Evolutionary conservation across 2,113 vertebrate species (phyloP).

Genomic region (Chelonoidis abingdonii): DNA sequence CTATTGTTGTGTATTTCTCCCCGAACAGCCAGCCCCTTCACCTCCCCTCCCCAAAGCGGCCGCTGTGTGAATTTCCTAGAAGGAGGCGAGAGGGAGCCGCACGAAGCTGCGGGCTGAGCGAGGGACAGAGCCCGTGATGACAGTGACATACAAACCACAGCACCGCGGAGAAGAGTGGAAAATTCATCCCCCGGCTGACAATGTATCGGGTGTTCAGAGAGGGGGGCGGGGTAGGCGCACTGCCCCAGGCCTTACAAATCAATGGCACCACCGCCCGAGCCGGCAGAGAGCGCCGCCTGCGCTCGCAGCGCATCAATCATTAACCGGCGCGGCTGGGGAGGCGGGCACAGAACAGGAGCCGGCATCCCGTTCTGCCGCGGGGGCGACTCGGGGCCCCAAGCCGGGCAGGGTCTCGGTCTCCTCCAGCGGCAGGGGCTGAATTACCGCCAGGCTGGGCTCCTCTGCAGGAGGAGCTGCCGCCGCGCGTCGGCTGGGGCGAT

Average conservation of each 20-base stretch:
- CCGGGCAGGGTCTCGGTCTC: conserved; percentile 36
- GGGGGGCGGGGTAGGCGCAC: neutral
- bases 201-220: neutral
- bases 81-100: neutral
- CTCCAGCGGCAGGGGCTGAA: conserved; percentile 57
- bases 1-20: no score
- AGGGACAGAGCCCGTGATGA: neutral
- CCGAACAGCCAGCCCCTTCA: neutral
- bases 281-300: neutral
- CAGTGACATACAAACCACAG: neutral
- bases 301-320: conserved; percentile 69
- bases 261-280: neutral
- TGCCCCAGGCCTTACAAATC: neutral
- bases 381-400: conserved; percentile 28
- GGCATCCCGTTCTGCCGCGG: conserved; percentile 33
- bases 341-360: conserved; percentile 38
- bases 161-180: neutral
- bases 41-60: neutral
- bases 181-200: no score
- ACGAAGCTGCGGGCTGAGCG: neutral
- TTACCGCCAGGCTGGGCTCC: conserved; percentile 72
- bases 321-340: conserved; percentile 50
- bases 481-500: neutral
- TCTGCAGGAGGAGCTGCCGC: conserved; percentile 43
- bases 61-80: neutral